Conservation (phyloP, 2,797 vertebrate species). For the Ataeniobius toweri region DNA sequence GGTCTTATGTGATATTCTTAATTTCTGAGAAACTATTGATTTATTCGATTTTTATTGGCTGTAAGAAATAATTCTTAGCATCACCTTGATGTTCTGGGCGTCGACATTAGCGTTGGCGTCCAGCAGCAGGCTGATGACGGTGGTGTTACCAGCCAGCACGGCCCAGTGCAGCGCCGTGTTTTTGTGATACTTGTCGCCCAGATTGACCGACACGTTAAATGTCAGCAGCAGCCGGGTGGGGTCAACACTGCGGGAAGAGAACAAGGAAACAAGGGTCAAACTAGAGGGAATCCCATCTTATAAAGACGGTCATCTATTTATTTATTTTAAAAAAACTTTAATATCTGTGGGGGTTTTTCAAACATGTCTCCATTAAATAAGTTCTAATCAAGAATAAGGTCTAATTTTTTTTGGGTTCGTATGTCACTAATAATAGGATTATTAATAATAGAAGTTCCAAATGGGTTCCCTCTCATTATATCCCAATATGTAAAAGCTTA, state of each 20-base stretch:
- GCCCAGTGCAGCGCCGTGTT: constrained; percentile 99
- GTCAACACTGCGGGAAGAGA: constrained; percentile 86
- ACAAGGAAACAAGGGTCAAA: not conserved
- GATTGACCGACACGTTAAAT: constrained; percentile 98
- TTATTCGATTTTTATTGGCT: not conserved
- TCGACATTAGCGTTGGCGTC: constrained; percentile 96
- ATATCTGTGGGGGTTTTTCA: too few species aligned
- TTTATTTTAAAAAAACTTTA: too few species aligned
- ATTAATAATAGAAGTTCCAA: too few species aligned
- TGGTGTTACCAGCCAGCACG: constrained; percentile 97
- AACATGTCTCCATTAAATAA: too few species aligned
- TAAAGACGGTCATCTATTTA: not conserved
- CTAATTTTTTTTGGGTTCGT: too few species aligned
- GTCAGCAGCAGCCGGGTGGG: constrained; percentile 96
- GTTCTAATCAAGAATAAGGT: too few species aligned
- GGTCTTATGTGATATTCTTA: not conserved
- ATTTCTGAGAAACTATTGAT: not conserved
- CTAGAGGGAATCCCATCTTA: not conserved
- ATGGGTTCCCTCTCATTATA: too few species aligned
- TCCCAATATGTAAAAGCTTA: too few species aligned
- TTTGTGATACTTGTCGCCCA: constrained; percentile 99
- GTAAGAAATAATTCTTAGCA: too few species aligned
- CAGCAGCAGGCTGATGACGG: constrained; percentile 96
- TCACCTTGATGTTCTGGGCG: constrained; percentile 97
- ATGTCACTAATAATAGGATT: too few species aligned